Conservation (phyloP, 2,113 vertebrate genomes). For the Dasyornis broadbenti region DNA sequence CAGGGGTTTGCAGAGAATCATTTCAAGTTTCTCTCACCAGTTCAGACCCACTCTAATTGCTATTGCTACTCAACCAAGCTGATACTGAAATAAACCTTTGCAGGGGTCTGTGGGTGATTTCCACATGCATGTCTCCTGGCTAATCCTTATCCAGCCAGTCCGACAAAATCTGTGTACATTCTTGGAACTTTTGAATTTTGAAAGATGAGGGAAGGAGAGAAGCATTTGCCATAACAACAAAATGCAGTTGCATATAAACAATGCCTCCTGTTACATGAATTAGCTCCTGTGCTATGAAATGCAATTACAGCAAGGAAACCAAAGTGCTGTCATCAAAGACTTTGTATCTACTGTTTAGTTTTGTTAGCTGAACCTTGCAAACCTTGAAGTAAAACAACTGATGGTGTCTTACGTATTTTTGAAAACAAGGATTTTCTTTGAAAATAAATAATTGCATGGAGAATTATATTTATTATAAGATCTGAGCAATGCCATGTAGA, state of each 20-base stretch:
- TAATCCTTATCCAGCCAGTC: not conserved
- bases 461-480: not conserved
- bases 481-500: not conserved
- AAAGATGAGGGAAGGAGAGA: not conserved
- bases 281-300: not conserved
- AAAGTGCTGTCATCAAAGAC: not conserved
- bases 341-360: not conserved
- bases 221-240: not conserved
- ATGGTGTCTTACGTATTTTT: not conserved
- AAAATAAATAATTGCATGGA: conserved; percentile 8
- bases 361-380: not conserved
- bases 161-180: not conserved
- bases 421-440: not conserved
- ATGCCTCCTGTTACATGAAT: not conserved
- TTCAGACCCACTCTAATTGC: not conserved
- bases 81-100: not conserved
- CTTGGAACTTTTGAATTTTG: not conserved
- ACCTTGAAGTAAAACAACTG: not conserved
- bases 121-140: not conserved
- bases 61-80: not conserved
- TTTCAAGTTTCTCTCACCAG: not conserved
- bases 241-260: not conserved
- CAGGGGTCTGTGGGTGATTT: not conserved
- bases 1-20: not conserved
- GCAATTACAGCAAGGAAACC: not conserved